Base-by-base conservation (phyloP, 2,797 vertebrate genomes). In the Serranus cabrilla region DNA sequence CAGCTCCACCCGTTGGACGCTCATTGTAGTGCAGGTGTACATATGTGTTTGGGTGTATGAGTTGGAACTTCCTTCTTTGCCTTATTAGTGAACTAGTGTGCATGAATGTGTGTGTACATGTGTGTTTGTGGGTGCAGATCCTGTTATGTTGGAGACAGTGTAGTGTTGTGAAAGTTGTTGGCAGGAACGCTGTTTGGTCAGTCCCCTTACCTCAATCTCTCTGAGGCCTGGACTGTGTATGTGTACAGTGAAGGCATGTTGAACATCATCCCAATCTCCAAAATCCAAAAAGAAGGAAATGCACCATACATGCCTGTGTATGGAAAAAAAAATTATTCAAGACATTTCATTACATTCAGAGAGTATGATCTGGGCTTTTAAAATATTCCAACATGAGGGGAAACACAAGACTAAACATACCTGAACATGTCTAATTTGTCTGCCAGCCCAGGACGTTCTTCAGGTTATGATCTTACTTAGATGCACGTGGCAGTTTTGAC, bases 171-270 rank as follows among this genome's bases (percentile, higher is more conserved):
- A 64, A 40, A 61, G 13, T 72, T 51, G 34, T 63, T 65, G 65
- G 58, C 66, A 56, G 23, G 40, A 39, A 67, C 11, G 61, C 27
- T 64, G 59, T 71, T 77, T 75, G 47, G 55, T 51, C 68, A 82
- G 79, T 76, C 64, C 58, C 16, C 56, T 89, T 81, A 82, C 86
- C 79, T 81, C 49, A 74, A 74, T 80, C 71, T 80, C 34, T 69
- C 46, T 56, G 5, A 40, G 67, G 57, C 12, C 60, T 37, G 27
- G 17, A 63, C 20, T 68, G 31, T 67, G 67, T 25, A n/a, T 71
- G 51, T 52, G 60, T 71, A 25, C 13, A 61, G n/a, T 27, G 12
- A 54, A 37, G 67, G 4, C 59, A 23, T 49, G 25, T 39, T 70
- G 42, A 67, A 49, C 42, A 64, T 59, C 18, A 51, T 62, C 59